These are phyloP conservation scores for Artemisiospiza belli DNA, from an alignment of 2,113 vertebrate species.

Conservation along the genomic window DNA sequence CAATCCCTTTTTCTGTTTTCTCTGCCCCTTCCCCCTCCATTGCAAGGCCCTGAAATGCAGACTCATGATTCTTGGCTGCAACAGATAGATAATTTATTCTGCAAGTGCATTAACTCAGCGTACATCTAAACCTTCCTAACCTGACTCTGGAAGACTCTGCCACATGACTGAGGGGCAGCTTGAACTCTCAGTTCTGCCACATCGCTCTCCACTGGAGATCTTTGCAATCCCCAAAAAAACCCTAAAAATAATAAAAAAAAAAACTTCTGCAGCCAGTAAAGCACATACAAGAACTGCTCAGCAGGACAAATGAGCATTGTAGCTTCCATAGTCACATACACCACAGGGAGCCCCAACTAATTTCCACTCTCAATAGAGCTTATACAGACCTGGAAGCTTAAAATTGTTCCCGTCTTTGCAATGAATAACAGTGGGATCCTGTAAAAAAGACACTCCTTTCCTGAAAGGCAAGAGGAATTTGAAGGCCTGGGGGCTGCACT, in stretches of 20 bases:
- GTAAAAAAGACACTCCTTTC: slow-evolving; percentile 48
- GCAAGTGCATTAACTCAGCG: background rate
- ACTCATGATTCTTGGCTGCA: slow-evolving; percentile 20
- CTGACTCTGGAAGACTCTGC: background rate
- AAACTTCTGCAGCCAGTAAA: slow-evolving; percentile 53
- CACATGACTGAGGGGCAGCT: background rate
- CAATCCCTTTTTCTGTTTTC: background rate
- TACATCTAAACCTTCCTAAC: slow-evolving; percentile 1
- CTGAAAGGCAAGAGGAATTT: slow-evolving; percentile 28
- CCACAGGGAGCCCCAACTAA: slow-evolving; percentile 70
- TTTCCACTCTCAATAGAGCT: slow-evolving; percentile 71
- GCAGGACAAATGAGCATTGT: slow-evolving; percentile 69
- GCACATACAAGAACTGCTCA: slow-evolving; percentile 52
- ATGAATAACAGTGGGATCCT: slow-evolving; percentile 46
- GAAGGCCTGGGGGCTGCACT: background rate
- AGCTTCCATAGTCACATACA: slow-evolving; percentile 66
- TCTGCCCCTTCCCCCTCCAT: background rate
- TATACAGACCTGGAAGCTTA: slow-evolving; percentile 69
- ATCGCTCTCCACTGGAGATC: background rate
- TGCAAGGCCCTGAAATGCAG: background rate
- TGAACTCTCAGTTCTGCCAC: slow-evolving; percentile 17
- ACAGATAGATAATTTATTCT: slow-evolving; percentile 46
- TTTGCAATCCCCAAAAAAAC: background rate
- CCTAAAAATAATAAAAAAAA: background rate
- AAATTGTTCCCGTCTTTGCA: slow-evolving; percentile 62